Evolutionary conservation across 2,797 vertebrate species (phyloP).

Genomic region (Eospalax fontanierii): DNA sequence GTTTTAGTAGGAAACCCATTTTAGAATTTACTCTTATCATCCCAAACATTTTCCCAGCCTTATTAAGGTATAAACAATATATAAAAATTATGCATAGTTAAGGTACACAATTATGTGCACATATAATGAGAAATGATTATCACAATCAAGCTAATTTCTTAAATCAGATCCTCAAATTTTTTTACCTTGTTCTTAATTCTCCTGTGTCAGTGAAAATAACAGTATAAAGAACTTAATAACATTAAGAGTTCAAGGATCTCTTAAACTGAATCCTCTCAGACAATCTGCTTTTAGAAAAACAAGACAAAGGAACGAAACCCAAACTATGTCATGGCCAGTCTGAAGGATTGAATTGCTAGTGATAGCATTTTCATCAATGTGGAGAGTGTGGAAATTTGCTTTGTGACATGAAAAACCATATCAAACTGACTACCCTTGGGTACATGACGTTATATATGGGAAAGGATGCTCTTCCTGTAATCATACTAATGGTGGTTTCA

Average conservation of each 20-base stretch:
- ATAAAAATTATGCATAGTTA: background rate
- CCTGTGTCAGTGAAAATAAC: background rate
- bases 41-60: background rate
- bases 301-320: background rate
- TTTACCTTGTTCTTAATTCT: background rate
- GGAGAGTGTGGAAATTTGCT: background rate
- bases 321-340: background rate
- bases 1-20: background rate
- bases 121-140: background rate
- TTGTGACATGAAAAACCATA: background rate
- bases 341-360: background rate
- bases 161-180: background rate
- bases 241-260: background rate
- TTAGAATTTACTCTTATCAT: background rate
- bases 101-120: background rate
- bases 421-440: background rate
- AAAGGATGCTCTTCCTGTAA: background rate
- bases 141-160: background rate
- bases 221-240: background rate
- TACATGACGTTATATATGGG: background rate
- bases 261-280: constrained; percentile 3
- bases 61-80: background rate
- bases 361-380: background rate
- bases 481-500: background rate
- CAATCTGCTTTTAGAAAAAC: constrained; percentile 28